Percentiles rank a stretch among this genome's conserved stretches.
Conservation (phyloP, 2,888 invertebrate genomes). For the Chrysomela aeneicollis region DNA sequence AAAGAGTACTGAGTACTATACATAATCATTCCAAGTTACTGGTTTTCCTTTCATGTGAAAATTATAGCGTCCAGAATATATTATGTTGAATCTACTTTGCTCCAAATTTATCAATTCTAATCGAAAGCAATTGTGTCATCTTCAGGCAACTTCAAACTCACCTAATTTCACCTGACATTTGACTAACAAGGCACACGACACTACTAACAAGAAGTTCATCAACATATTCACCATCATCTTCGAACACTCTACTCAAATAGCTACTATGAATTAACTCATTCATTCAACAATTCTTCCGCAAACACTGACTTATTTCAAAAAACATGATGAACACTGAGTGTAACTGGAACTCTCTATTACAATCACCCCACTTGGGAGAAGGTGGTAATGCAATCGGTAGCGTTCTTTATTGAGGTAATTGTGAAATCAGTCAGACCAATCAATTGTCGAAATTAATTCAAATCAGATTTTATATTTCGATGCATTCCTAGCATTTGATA, state of each 20-base stretch:
- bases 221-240: constrained; percentile 24
- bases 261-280: constrained; percentile 1
- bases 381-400: constrained; percentile 4
- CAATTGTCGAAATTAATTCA: background rate
- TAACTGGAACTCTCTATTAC: background rate
- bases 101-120: no score
- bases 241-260: background rate
- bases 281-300: background rate
- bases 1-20: no score
- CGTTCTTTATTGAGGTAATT: background rate
- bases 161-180: constrained; percentile 44
- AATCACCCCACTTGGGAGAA: constrained; percentile 1
- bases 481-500: background rate
- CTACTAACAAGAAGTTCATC: constrained; percentile 19
- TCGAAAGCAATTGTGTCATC: no score
- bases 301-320: constrained; percentile 7
- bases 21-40: no score
- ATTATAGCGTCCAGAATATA: background rate
- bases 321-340: background rate
- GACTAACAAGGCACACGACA: constrained; percentile 28
- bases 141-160: constrained; percentile 19
- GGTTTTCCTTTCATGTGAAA: no score
- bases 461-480: background rate
- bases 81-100: background rate
- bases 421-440: background rate